These are phyloP conservation scores for Lagopus leucura DNA, from an alignment of 2,113 vertebrate species.

Conservation along the genomic window DNA sequence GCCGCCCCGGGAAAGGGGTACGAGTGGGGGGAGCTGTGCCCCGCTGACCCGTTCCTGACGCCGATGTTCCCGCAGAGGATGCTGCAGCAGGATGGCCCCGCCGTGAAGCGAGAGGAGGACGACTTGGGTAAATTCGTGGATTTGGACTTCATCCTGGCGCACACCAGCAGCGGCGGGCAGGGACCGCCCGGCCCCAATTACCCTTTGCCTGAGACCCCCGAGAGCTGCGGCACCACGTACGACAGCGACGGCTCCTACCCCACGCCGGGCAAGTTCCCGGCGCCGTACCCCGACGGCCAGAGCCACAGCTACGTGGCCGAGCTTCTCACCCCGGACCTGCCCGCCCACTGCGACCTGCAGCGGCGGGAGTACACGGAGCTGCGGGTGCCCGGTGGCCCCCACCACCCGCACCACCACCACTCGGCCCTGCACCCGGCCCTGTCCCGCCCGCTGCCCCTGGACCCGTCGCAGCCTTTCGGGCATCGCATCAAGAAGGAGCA, in stretches of 20 bases:
- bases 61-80: conserved; percentile 61
- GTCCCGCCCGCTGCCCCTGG: conserved; percentile 42
- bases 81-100: conserved; percentile 66
- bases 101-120: conserved; percentile 83
- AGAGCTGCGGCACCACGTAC: conserved; percentile 83
- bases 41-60: neutral
- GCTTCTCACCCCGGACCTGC: conserved; percentile 83
- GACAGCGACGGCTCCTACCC: conserved; percentile 82
- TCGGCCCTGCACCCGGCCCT: conserved; percentile 40
- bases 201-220: conserved; percentile 88
- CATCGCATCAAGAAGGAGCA: conserved; percentile 88
- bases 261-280: conserved; percentile 60
- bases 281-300: conserved; percentile 70
- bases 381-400: conserved; percentile 63
- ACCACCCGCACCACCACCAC: conserved; percentile 44
- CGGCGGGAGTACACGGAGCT: conserved; percentile 85
- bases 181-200: conserved; percentile 73
- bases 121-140: conserved; percentile 88
- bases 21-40: neutral
- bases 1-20: too few species aligned
- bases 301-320: conserved; percentile 88
- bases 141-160: conserved; percentile 91
- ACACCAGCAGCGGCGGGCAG: conserved; percentile 76
- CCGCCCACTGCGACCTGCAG: conserved; percentile 62
- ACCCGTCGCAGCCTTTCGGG: conserved; percentile 66